These are phyloP conservation scores for Abrostola triplasia DNA, from an alignment of 2,888 invertebrate species.

Conservation along the genomic window DNA sequence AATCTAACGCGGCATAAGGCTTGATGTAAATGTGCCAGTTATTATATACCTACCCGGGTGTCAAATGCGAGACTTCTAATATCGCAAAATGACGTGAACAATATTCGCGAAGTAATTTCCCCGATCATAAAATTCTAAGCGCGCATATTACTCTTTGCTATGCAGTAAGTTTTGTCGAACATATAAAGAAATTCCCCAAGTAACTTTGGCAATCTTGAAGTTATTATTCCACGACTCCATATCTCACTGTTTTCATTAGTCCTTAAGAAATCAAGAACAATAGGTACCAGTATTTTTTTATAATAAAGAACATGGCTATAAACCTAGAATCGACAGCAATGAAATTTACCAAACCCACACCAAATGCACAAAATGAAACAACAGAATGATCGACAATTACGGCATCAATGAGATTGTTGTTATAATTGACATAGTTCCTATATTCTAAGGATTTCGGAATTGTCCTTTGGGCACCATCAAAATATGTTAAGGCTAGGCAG, in stretches of 20 bases:
- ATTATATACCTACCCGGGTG: slow-evolving; percentile 34
- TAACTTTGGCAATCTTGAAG: slow-evolving; percentile 56
- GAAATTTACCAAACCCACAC: too few species aligned
- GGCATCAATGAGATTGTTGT: too few species aligned
- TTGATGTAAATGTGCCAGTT: slow-evolving; percentile 51
- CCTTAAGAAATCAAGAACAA: slow-evolving; percentile 28
- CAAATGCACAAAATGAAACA: too few species aligned
- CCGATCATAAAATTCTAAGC: slow-evolving; percentile 52
- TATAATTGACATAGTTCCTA: too few species aligned
- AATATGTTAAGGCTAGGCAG: too few species aligned
- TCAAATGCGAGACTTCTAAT: slow-evolving; percentile 49
- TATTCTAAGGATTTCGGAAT: too few species aligned
- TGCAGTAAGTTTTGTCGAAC: slow-evolving; percentile 48
- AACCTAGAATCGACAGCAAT: too few species aligned
- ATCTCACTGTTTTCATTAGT: slow-evolving; percentile 42
- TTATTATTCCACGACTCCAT: slow-evolving; percentile 49
- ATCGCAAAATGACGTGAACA: slow-evolving; percentile 53
- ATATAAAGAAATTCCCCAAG: slow-evolving; percentile 56
- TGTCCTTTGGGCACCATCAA: too few species aligned
- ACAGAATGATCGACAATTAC: too few species aligned
- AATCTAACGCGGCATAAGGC: slow-evolving; percentile 45
- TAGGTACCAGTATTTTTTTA: too few species aligned
- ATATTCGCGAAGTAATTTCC: slow-evolving; percentile 59
- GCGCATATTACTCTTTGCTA: slow-evolving; percentile 49
- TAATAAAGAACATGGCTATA: too few species aligned